Percentiles rank a stretch among this genome's conserved stretches.
Conservation (phyloP, 64 coral and sea anemone genomes). For the Cladopsammia gracilis region DNA sequence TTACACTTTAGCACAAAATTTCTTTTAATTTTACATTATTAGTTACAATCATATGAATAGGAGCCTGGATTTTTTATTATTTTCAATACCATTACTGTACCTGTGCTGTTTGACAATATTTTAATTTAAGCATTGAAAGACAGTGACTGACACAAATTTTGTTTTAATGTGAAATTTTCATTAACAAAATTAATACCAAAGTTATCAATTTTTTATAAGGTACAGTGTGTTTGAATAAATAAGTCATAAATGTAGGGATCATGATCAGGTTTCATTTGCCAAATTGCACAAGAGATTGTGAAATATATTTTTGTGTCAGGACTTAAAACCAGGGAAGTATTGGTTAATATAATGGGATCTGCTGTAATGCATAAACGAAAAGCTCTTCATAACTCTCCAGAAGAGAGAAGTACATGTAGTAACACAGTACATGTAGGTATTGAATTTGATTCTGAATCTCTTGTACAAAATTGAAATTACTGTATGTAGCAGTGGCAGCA, state of each 20-base stretch:
- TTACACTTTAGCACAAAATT: too few relatives aligned
- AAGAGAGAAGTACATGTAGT: neutral
- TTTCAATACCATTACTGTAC: too few relatives aligned
- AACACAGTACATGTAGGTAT: neutral
- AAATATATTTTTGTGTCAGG: neutral
- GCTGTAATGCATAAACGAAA: neutral
- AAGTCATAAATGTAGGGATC: too few relatives aligned
- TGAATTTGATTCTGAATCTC: neutral
- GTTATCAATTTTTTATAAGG: constrained; percentile 47
- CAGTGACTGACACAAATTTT: neutral
- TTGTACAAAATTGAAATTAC: too few relatives aligned
- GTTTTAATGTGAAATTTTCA: neutral
- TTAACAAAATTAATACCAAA: neutral
- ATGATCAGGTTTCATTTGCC: too few relatives aligned
- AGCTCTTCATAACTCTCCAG: neutral
- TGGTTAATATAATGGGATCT: constrained; percentile 2
- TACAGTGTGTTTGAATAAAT: neutral
- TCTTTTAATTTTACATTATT: too few relatives aligned
- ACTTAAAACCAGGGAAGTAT: neutral
- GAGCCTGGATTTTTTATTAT: too few relatives aligned
- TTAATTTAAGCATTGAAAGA: neutral
- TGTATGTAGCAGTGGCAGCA: too few relatives aligned
- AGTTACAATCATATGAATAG: too few relatives aligned
- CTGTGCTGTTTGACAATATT: neutral
- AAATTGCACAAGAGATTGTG: neutral